Percentiles rank a stretch among this genome's conserved stretches.
phyloP scores from a whole-genome alignment of 2,113 vertebrate species.

The Saimiri boliviensis region DNA sequence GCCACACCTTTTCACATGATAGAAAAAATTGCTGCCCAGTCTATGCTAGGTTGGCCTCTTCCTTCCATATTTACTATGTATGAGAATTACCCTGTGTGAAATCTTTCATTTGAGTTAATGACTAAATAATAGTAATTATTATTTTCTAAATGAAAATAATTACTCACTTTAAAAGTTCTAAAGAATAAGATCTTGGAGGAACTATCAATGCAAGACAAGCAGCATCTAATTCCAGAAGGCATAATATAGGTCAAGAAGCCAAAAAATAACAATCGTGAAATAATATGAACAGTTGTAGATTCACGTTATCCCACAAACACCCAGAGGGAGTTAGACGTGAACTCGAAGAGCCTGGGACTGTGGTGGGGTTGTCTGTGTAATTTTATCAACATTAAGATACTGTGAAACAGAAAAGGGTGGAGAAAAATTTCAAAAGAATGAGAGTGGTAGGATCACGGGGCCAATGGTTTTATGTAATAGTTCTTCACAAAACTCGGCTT shows the following conservation, averaged over 20 bases:
- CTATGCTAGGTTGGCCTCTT: neutral
- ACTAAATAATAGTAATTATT: neutral
- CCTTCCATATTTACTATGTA: neutral
- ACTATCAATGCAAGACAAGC: neutral
- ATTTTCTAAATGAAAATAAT: neutral
- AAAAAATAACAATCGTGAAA: neutral
- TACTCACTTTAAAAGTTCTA: neutral
- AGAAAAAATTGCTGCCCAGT: neutral
- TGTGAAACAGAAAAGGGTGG: neutral
- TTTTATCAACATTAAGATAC: neutral
- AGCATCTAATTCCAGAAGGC: neutral
- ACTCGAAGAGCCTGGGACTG: neutral
- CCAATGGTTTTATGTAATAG: neutral
- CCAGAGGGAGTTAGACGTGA: neutral
- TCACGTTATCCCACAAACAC: neutral
- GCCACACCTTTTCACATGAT: neutral
- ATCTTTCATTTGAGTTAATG: neutral
- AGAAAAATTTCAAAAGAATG: neutral
- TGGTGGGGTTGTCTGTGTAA: neutral
- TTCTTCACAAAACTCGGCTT: neutral
- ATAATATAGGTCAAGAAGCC: neutral
- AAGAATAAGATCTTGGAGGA: neutral
- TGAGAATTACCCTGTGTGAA: neutral
- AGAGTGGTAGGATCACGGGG: neutral
- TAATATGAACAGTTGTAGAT: neutral